Evolutionary conservation across 92 coral and sea anemone species (phyloP).

Genomic region (Epizoanthus scotinus): DNA sequence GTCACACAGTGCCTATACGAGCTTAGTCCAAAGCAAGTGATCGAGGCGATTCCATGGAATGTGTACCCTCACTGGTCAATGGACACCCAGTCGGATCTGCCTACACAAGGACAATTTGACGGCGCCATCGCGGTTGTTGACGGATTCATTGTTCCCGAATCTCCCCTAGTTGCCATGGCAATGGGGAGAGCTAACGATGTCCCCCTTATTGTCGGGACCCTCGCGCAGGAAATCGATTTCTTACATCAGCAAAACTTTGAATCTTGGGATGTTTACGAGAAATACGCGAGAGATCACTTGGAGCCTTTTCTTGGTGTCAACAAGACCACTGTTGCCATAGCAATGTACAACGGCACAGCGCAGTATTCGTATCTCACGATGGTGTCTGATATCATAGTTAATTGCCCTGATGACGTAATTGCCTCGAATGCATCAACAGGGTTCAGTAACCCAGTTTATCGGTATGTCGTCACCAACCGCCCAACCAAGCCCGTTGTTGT

Average conservation of each 20-base stretch:
- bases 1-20: constrained; percentile 42
- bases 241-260: constrained; percentile 44
- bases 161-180: constrained; percentile 62
- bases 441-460: constrained; percentile 52
- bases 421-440: constrained; percentile 51
- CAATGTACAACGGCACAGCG: constrained; percentile 48
- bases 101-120: constrained; percentile 51
- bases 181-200: constrained; percentile 54
- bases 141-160: constrained; percentile 53
- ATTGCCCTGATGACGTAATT: constrained; percentile 60
- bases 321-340: constrained; percentile 42
- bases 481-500: constrained; percentile 42
- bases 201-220: constrained; percentile 64
- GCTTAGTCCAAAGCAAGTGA: constrained; percentile 36
- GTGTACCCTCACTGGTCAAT: constrained; percentile 62
- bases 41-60: constrained; percentile 68
- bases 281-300: constrained; percentile 45
- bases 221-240: constrained; percentile 63
- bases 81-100: constrained; percentile 50
- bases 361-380: constrained; percentile 49
- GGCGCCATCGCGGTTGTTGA: constrained; percentile 73
- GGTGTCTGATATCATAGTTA: constrained; percentile 61
- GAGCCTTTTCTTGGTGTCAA: constrained; percentile 49
- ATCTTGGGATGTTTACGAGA: constrained; percentile 30
- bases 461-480: constrained; percentile 60